Evolutionary conservation across 2,113 vertebrate genomes (phyloP).

Genomic region (Esox niger): DNA sequence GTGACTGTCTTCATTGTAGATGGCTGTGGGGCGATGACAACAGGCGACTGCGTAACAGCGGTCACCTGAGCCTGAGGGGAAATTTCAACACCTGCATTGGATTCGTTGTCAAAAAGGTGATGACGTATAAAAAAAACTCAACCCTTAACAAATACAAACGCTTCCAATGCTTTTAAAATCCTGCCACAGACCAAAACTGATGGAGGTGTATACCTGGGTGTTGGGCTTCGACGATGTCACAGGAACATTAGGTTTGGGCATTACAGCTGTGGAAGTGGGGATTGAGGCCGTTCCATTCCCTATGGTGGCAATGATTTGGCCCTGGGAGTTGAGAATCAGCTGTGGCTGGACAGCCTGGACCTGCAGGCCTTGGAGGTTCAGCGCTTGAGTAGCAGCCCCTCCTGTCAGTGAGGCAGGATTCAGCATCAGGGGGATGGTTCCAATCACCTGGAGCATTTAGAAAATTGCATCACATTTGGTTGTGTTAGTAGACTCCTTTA

Average conservation of each 20-base stretch:
- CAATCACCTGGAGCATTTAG: constrained; percentile 79
- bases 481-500: no score
- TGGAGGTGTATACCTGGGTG: constrained; percentile 58
- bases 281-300: constrained; percentile 75
- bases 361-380: constrained; percentile 80
- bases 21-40: constrained; percentile 80
- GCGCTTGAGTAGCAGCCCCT: constrained; percentile 62
- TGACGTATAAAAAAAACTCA: no score
- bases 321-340: constrained; percentile 89
- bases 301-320: constrained; percentile 90
- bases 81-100: constrained; percentile 1
- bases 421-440: constrained; percentile 86
- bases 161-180: no score
- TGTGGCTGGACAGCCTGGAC: constrained; percentile 88
- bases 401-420: constrained; percentile 76
- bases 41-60: constrained; percentile 73
- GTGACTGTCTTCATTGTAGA: constrained; percentile 64
- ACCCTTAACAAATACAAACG: no score
- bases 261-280: constrained; percentile 69
- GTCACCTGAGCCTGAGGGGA: constrained; percentile 58
- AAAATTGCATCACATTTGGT: background rate
- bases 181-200: no score
- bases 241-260: constrained; percentile 76
- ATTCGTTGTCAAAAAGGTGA: background rate
- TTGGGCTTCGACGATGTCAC: constrained; percentile 71